phyloP scores from a whole-genome alignment of 2,113 vertebrate genomes.

The Scopus umbretta region DNA sequence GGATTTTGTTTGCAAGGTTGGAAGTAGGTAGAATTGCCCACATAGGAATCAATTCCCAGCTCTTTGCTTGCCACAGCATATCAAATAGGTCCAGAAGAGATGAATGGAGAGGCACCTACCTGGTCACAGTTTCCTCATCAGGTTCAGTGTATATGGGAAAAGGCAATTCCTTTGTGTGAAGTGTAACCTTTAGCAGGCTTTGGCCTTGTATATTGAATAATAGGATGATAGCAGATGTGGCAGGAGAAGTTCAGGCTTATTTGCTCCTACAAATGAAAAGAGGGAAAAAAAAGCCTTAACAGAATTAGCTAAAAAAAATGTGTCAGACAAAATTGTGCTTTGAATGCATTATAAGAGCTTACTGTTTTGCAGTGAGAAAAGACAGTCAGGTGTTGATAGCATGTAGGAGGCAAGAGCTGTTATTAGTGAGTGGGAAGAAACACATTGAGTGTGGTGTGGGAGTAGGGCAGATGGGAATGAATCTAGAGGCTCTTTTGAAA shows the following conservation, averaged over 20 bases:
- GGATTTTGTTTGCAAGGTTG: neutral
- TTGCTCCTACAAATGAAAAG: neutral
- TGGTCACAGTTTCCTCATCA: neutral
- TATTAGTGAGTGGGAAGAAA: conserved; percentile 37
- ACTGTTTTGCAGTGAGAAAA: conserved; percentile 8
- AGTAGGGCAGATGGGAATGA: conserved; percentile 34
- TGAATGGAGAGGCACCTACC: neutral
- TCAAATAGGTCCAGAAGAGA: neutral
- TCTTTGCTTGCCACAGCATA: neutral
- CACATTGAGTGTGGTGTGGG: conserved; percentile 32
- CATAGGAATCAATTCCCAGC: neutral
- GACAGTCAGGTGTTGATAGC: conserved; percentile 45
- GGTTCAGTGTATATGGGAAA: neutral
- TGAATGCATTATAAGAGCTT: conserved; percentile 4
- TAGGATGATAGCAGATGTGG: neutral
- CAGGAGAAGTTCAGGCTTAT: neutral
- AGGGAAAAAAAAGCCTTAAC: neutral
- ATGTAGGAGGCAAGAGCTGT: conserved; percentile 40
- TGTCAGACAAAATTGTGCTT: conserved; percentile 60
- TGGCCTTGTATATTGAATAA: neutral
- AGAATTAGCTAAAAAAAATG: conserved; percentile 57
- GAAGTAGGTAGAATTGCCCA: neutral
- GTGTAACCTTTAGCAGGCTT: neutral
- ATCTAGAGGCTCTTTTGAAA: conserved; percentile 52
- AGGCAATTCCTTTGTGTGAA: neutral